Percentiles rank a stretch among this genome's conserved stretches.
These are phyloP conservation scores for Brachionus asplanchnoidis DNA, from an alignment of 1,140 invertebrate genomes.

Conservation along the genomic window DNA sequence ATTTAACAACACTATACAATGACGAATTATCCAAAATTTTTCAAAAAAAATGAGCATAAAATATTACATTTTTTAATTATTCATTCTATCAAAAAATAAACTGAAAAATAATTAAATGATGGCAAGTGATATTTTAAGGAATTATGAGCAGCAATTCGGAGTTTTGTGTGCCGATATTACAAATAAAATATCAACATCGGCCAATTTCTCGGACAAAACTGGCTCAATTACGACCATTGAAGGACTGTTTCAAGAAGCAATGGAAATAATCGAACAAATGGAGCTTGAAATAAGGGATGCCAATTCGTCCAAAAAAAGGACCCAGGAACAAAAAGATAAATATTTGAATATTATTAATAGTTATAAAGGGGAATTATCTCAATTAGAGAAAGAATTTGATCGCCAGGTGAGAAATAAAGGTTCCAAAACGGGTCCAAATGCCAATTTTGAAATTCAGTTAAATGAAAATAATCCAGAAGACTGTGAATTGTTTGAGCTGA, in stretches of 20 bases:
- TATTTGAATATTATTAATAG: conserved; percentile 32
- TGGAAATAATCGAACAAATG: conserved; percentile 36
- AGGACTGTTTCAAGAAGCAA: conserved; percentile 5
- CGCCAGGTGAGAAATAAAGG: conserved; percentile 5
- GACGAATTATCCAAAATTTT: not conserved
- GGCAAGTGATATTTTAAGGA: conserved; percentile 6
- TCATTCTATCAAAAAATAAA: not conserved
- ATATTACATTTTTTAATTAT: not conserved
- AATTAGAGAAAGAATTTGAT: conserved; percentile 20
- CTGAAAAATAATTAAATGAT: not conserved
- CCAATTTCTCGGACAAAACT: not conserved
- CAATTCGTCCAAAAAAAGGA: conserved; percentile 19
- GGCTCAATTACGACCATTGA: not conserved
- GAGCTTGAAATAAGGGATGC: conserved; percentile 24
- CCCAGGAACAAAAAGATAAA: conserved; percentile 27
- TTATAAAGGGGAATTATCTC: conserved; percentile 11
- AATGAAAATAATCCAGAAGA: conserved; percentile 1
- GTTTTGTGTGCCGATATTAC: conserved; percentile 39
- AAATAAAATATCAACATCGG: conserved; percentile 1
- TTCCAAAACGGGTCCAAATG: not conserved
- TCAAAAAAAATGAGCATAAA: not conserved
- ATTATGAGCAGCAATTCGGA: conserved; percentile 41
- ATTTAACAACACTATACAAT: not conserved
- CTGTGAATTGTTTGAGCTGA: conserved; percentile 7
- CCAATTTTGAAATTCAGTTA: conserved; percentile 16